phyloP scores from a whole-genome alignment of 2,888 invertebrate species.

The Andricus quercusramuli region DNA sequence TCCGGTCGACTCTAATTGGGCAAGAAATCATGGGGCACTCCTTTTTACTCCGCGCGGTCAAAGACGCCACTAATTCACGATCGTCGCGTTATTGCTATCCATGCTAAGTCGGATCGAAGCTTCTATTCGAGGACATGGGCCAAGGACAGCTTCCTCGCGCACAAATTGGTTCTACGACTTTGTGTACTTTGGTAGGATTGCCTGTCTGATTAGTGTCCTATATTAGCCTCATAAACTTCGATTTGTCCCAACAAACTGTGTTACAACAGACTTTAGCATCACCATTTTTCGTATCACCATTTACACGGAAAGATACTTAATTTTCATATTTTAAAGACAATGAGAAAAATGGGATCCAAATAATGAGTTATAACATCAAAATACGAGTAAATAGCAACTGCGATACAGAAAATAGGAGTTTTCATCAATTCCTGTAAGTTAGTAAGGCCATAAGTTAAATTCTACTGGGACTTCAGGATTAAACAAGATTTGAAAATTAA shows the following conservation, averaged over 20 bases:
- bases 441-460: too few relatives aligned
- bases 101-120: slow-evolving; percentile 3
- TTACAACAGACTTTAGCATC: too few relatives aligned
- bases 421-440: too few relatives aligned
- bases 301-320: too few relatives aligned
- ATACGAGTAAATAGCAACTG: too few relatives aligned
- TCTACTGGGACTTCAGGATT: too few relatives aligned
- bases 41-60: slow-evolving; percentile 71
- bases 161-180: background rate
- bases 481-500: too few relatives aligned
- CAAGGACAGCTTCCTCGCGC: background rate
- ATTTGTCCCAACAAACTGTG: background rate
- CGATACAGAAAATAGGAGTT: too few relatives aligned
- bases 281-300: too few relatives aligned
- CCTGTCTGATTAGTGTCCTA: background rate
- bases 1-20: slow-evolving; percentile 78
- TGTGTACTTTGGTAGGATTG: background rate
- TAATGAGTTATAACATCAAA: too few relatives aligned
- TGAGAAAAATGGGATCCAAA: too few relatives aligned
- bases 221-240: background rate
- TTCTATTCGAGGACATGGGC: background rate
- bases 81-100: slow-evolving; percentile 70
- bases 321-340: too few relatives aligned
- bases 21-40: slow-evolving; percentile 78
- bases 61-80: slow-evolving; percentile 74